A percentile compares a stretch with the other conserved stretches of the same genome.
Conservation (phyloP, 2,113 vertebrate genomes). For the Syrmaticus mikado region DNA sequence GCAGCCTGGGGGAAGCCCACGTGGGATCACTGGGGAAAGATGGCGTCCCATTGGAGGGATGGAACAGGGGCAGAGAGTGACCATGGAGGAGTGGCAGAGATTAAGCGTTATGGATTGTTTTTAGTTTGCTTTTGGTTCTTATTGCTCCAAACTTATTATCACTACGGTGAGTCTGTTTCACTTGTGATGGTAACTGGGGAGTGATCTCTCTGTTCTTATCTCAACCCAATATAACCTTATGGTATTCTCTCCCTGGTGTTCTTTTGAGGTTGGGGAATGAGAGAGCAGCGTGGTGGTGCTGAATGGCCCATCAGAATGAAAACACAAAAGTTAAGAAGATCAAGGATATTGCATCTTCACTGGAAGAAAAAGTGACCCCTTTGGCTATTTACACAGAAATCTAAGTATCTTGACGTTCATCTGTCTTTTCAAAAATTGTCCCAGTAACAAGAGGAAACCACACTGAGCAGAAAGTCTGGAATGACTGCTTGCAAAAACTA, state of each 20-base stretch:
- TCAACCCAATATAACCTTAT: not conserved
- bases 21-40: not conserved
- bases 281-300: not conserved
- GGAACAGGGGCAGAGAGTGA: not conserved
- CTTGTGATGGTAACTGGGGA: not conserved
- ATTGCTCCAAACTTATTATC: not conserved
- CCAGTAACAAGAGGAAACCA: not conserved
- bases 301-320: not conserved
- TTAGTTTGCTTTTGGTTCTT: not conserved
- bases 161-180: not conserved
- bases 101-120: not conserved
- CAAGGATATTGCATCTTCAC: not conserved
- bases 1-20: not conserved
- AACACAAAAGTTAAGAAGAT: not conserved
- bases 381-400: not conserved
- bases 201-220: not conserved
- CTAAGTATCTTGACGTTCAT: not conserved
- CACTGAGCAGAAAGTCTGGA: not conserved
- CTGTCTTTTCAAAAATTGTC: not conserved
- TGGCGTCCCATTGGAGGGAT: not conserved
- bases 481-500: not conserved
- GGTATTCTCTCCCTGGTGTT: not conserved
- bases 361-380: not conserved
- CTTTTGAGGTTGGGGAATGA: not conserved
- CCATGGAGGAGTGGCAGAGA: not conserved